Evolutionary conservation across 2,888 invertebrate species (phyloP), one percentile per base, ranked within the genome.

Genomic region (Ligdia adustata): DNA sequence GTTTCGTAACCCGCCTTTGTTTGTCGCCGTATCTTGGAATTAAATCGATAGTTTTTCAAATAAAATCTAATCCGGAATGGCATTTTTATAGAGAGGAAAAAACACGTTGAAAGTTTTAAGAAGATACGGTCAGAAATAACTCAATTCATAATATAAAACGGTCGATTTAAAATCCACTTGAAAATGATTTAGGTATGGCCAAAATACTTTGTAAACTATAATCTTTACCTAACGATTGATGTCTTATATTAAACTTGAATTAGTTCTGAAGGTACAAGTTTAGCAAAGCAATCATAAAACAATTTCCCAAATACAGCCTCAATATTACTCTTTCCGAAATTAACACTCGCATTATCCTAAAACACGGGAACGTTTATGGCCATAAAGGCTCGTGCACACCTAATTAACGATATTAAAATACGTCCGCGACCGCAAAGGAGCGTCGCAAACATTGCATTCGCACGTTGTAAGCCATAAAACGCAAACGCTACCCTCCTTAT

Each of bases 341-440:
- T 64, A 55, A 62, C 60, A 56, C 57, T 48, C 62, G 61, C 67
- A 68, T 73, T 71, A 70, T 64, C 60, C 65, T 64, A 66, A 70
- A 69, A 65, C 62, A 57, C 49, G 57, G 52, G 40, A 60, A 52
- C 60, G 61, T 66, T 60, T 66, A 69, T 67, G 72, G 65, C 64
- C 57, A 66, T 72, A 76, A 77, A 75, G 69, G 77, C 75, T 71
- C 71, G 79, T 77, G 79, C 57, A 79, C 87, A 87, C 87, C 87
- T 88, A 90, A 90, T 90, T 90, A 89, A 88, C 87, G 87, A 86
- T 88, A 87, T 89, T 87, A 87, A 89, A 90, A 87, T 84, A 85
- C 85, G 79, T 81, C 73, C 71, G 59, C 71, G 60, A 72, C 89
- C 89, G 79, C 89, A 86, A 78, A 85, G 78, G 75, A 77, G 75